These are phyloP conservation scores for Ophioninae sp. DNA, from an alignment of 2,888 invertebrate species.

Conservation along the genomic window DNA sequence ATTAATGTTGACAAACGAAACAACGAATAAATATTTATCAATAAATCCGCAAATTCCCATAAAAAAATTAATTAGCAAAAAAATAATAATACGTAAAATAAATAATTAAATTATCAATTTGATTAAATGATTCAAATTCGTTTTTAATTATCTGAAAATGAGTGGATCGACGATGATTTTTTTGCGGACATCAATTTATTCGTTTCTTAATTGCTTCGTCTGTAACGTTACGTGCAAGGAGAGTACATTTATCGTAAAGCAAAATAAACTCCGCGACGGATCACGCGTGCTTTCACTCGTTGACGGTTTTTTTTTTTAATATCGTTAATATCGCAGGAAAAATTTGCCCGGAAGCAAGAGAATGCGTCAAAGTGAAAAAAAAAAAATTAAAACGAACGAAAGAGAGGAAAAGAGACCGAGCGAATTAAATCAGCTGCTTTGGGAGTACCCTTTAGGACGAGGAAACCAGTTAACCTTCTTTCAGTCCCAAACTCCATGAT, in stretches of 20 bases:
- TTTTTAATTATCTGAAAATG: no score
- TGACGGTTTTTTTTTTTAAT: conserved; percentile 11
- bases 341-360: conserved; percentile 9
- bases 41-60: no score
- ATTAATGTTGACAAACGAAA: no score
- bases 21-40: no score
- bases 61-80: no score
- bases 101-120: no score
- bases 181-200: no score
- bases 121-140: no score
- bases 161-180: no score
- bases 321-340: conserved; percentile 33
- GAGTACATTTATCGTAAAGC: background rate
- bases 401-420: conserved; percentile 26
- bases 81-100: no score
- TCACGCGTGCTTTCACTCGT: conserved; percentile 2
- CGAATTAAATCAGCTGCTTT: conserved; percentile 56
- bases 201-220: background rate
- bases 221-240: no score
- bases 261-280: background rate
- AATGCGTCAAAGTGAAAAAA: background rate
- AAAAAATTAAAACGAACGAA: background rate
- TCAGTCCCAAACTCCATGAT: no score
- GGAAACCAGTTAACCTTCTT: conserved; percentile 59
- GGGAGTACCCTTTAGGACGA: conserved; percentile 55